phyloP scores from a whole-genome alignment of 2,888 invertebrate genomes.

The Amblyjoppa proteus region DNA sequence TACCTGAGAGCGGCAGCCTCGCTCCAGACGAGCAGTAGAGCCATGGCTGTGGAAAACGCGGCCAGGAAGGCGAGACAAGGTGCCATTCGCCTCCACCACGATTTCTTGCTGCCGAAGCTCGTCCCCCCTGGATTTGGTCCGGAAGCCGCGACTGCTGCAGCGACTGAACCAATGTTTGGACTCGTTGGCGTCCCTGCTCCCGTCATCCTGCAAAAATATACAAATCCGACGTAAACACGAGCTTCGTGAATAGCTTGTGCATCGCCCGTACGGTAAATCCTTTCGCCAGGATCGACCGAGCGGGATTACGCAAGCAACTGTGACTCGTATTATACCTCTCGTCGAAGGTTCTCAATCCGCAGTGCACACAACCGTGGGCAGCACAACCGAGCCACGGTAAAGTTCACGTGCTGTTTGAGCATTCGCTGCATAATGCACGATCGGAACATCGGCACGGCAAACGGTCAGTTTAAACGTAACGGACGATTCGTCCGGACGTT shows the following conservation, averaged over 20 bases:
- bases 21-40: slow-evolving; percentile 92
- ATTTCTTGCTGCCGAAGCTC: slow-evolving; percentile 76
- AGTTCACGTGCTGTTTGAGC: not conserved
- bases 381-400: not conserved
- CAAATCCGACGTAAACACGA: slow-evolving; percentile 22
- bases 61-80: slow-evolving; percentile 91
- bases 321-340: slow-evolving; percentile 1
- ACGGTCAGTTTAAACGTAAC: not conserved
- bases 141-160: slow-evolving; percentile 66
- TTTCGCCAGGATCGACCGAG: slow-evolving; percentile 39
- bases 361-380: not conserved
- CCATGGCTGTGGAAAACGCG: slow-evolving; percentile 93
- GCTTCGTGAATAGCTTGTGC: slow-evolving; percentile 18
- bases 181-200: slow-evolving; percentile 71
- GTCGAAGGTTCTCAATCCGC: slow-evolving; percentile 15
- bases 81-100: slow-evolving; percentile 86
- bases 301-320: slow-evolving; percentile 33
- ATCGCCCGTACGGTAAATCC: slow-evolving; percentile 35
- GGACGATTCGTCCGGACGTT: not conserved
- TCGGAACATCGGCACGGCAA: not conserved
- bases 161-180: slow-evolving; percentile 68
- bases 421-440: not conserved
- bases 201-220: slow-evolving; percentile 75
- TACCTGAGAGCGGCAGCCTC: slow-evolving; percentile 90
- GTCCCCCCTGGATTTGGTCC: slow-evolving; percentile 53